phyloP scores from a whole-genome alignment of 2,797 vertebrate species.

The Saxicola maurus region DNA sequence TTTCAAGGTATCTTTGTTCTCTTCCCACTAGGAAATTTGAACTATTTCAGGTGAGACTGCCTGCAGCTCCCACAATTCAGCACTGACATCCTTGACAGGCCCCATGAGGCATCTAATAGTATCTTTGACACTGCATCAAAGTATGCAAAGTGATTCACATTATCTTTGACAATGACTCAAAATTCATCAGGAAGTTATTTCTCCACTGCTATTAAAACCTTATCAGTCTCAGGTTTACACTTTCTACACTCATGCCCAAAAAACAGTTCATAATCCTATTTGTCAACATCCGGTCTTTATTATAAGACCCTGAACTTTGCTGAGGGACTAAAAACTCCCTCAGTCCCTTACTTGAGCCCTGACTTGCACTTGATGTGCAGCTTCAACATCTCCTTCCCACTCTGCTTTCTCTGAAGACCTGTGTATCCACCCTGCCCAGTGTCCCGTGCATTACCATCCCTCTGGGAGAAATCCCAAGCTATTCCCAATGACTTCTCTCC shows the following conservation, averaged over 20 bases:
- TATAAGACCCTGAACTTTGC: background rate
- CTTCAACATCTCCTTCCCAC: background rate
- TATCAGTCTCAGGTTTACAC: background rate
- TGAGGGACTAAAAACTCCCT: background rate
- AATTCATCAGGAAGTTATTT: background rate
- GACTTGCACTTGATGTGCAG: rapidly evolving
- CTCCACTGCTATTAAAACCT: background rate
- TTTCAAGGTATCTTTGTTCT: background rate
- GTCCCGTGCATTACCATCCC: background rate
- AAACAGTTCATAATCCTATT: background rate
- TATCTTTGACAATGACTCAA: background rate
- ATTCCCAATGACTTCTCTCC: background rate
- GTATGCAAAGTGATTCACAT: background rate
- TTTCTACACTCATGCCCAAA: background rate
- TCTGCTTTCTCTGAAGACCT: background rate
- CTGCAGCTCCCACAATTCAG: background rate
- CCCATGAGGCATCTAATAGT: background rate
- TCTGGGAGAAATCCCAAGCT: background rate
- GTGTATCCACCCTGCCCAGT: background rate
- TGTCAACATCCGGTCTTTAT: background rate
- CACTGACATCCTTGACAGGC: background rate
- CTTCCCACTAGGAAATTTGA: background rate
- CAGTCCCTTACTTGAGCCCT: background rate
- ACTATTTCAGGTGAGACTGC: background rate
- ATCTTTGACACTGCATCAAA: background rate